These are phyloP conservation scores for Toxotes chatareus DNA, from an alignment of 2,113 vertebrate species.

Conservation along the genomic window DNA sequence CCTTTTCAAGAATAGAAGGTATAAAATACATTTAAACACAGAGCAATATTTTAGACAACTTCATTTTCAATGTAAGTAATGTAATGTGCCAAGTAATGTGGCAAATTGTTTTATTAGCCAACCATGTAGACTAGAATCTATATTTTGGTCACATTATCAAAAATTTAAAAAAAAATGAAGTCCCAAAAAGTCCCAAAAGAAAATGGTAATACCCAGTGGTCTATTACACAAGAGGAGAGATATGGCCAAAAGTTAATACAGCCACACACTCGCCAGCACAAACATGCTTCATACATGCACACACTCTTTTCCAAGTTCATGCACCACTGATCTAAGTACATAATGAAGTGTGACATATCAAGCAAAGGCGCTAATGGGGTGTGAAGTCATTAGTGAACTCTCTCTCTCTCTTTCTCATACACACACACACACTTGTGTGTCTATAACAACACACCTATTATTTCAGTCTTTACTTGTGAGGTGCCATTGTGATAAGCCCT, in stretches of 20 bases:
- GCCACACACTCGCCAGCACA: conserved; percentile 36
- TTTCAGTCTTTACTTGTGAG: conserved; percentile 36
- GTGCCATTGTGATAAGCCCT: conserved; percentile 43
- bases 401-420: conserved; percentile 23
- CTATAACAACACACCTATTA: conserved; percentile 55
- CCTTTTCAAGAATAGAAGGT: neutral
- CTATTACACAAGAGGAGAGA: neutral
- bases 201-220: neutral
- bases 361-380: conserved; percentile 78
- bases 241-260: conserved; percentile 40
- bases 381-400: conserved; percentile 82
- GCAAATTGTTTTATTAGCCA: neutral
- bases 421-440: conserved; percentile 22
- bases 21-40: conserved; percentile 10
- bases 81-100: neutral
- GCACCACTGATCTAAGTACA: conserved; percentile 76
- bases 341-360: conserved; percentile 84
- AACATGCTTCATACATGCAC: conserved; percentile 61
- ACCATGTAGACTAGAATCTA: conserved; percentile 5
- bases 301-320: conserved; percentile 65
- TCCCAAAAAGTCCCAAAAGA: neutral
- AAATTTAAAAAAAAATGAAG: neutral
- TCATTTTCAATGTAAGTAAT: neutral
- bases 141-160: neutral
- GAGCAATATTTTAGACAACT: conserved; percentile 7